phyloP scores from a whole-genome alignment of 2,113 vertebrate species.

The Hepsetus odoe region DNA sequence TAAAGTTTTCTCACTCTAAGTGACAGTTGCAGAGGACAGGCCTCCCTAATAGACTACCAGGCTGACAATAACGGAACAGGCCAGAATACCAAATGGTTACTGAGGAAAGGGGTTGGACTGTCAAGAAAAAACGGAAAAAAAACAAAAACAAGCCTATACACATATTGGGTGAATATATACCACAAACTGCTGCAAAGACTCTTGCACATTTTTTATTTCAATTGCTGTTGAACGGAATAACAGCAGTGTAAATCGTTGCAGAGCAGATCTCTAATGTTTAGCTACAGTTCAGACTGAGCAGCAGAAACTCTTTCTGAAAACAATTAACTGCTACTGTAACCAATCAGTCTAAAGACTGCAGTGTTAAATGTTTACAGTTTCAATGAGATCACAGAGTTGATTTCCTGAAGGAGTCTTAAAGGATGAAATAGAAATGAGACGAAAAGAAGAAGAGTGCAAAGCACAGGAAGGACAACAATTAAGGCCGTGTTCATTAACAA shows the following conservation, averaged over 20 bases:
- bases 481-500: too few relatives aligned
- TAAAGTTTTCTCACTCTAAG: conserved; percentile 47
- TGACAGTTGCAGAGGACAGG: conserved; percentile 41
- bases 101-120: not conserved
- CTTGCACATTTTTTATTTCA: not conserved
- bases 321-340: too few relatives aligned
- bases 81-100: conserved; percentile 24
- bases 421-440: too few relatives aligned
- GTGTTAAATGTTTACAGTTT: too few relatives aligned
- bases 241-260: not conserved
- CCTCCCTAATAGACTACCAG: conserved; percentile 34
- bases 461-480: too few relatives aligned
- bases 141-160: not conserved
- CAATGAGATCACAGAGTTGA: too few relatives aligned
- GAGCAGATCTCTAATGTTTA: not conserved
- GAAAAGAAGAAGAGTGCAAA: too few relatives aligned
- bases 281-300: not conserved
- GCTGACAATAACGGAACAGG: conserved; percentile 36
- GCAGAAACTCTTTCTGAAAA: too few relatives aligned
- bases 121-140: too few relatives aligned
- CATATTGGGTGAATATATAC: conserved; percentile 16
- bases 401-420: too few relatives aligned
- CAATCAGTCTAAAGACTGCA: too few relatives aligned
- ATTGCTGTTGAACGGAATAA: not conserved
- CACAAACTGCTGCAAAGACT: not conserved